Percentiles rank a stretch among this genome's conserved stretches.
phyloP scores from a whole-genome alignment of 1,140 invertebrate genomes.

The Scylla paramamosain region DNA sequence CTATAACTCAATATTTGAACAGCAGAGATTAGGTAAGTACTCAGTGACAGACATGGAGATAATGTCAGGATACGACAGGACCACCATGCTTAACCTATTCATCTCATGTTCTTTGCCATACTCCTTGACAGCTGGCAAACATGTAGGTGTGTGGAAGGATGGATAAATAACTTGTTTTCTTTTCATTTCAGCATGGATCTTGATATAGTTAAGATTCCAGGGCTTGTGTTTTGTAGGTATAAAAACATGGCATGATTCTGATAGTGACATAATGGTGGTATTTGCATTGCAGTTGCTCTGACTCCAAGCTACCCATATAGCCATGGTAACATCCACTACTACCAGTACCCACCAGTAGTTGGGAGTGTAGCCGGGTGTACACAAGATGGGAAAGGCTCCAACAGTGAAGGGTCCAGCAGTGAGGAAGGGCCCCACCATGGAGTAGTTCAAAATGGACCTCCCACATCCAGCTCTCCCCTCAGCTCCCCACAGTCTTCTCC shows the following conservation, averaged over 20 bases:
- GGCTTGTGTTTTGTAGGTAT: too few relatives aligned
- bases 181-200: neutral
- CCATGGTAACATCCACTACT: slow-evolving; percentile 67
- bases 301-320: slow-evolving; percentile 66
- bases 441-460: slow-evolving; percentile 41
- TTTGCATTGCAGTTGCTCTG: slow-evolving; percentile 64
- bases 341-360: slow-evolving; percentile 60
- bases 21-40: slow-evolving; percentile 51
- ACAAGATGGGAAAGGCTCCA: slow-evolving; percentile 33
- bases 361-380: slow-evolving; percentile 40
- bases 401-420: slow-evolving; percentile 69
- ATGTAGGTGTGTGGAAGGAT: neutral
- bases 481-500: slow-evolving; percentile 73
- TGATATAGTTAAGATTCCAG: neutral
- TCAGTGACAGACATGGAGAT: too few relatives aligned
- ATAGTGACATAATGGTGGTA: neutral
- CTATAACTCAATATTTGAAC: slow-evolving; percentile 74
- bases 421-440: slow-evolving; percentile 46
- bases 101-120: too few relatives aligned
- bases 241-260: too few relatives aligned
- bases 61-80: neutral
- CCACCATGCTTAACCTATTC: too few relatives aligned
- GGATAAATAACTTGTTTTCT: neutral
- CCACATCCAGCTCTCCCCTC: slow-evolving; percentile 62
- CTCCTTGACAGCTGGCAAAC: too few relatives aligned